Evolutionary conservation across 2,797 vertebrate genomes (phyloP).

Genomic region (Discoglossus pictus): DNA sequence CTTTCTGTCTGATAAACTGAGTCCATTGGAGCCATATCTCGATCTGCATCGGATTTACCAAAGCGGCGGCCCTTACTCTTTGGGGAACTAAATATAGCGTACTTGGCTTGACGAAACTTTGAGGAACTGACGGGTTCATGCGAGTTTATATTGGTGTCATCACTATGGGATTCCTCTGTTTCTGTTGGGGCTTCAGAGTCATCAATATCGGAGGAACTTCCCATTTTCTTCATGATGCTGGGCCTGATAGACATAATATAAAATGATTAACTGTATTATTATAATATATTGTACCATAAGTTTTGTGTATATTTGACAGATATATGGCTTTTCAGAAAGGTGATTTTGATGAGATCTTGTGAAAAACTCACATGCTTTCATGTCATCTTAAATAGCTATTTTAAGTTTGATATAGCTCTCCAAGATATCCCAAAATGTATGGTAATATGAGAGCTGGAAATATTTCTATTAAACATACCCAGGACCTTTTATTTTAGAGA

Average conservation of each 20-base stretch:
- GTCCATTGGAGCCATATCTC: conserved; percentile 80
- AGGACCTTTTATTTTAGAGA: too few species aligned
- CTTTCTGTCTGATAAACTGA: conserved; percentile 80
- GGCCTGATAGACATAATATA: conserved; percentile 40
- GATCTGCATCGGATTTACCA: conserved; percentile 62
- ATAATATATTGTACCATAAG: too few species aligned
- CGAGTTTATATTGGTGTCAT: conserved; percentile 59
- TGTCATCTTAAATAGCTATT: too few species aligned
- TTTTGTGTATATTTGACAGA: too few species aligned
- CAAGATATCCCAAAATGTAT: too few species aligned
- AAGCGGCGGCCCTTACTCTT: conserved; percentile 59
- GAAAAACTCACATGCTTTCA: too few species aligned
- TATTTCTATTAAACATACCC: too few species aligned
- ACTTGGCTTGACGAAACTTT: conserved; percentile 60
- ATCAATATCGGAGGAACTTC: conserved; percentile 62
- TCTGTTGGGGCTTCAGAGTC: conserved; percentile 68
- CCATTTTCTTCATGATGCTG: conserved; percentile 76
- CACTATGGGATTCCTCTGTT: conserved; percentile 69
- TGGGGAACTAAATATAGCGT: conserved; percentile 56
- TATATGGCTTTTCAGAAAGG: too few species aligned
- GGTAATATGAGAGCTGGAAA: too few species aligned
- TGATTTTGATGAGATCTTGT: too few species aligned
- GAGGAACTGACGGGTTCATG: conserved; percentile 55
- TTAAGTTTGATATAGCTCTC: too few species aligned
- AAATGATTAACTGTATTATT: too few species aligned